A percentile compares a stretch with the other conserved stretches of the same genome.
phyloP scores from a whole-genome alignment of 2,888 invertebrate species.

The Emesis furor region DNA sequence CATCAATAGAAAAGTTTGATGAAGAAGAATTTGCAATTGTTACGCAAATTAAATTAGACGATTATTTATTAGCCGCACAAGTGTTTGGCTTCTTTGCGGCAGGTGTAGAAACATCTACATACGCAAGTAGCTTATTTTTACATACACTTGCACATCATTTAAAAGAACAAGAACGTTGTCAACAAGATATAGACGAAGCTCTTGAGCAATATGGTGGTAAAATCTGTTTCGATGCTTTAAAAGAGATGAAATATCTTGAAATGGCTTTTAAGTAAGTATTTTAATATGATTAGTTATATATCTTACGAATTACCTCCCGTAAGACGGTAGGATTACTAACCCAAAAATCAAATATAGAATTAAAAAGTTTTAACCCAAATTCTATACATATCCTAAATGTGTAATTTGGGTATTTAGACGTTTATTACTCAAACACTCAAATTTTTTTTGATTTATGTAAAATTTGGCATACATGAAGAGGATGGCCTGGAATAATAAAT shows the following conservation, averaged over 20 bases:
- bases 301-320: too few relatives aligned
- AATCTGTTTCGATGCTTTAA: conserved; percentile 72
- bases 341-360: too few relatives aligned
- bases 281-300: too few relatives aligned
- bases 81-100: conserved; percentile 80
- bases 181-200: conserved; percentile 72
- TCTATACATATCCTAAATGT: too few relatives aligned
- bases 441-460: too few relatives aligned
- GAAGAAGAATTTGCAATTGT: conserved; percentile 48
- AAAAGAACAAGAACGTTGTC: conserved; percentile 66
- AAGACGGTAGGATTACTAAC: too few relatives aligned
- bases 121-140: conserved; percentile 70
- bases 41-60: conserved; percentile 55
- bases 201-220: conserved; percentile 69
- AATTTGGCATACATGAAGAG: too few relatives aligned
- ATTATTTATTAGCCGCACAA: conserved; percentile 72
- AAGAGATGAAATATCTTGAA: conserved; percentile 74
- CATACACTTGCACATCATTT: conserved; percentile 72
- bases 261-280: conserved; percentile 60
- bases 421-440: too few relatives aligned
- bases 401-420: too few relatives aligned
- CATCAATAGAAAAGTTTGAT: conserved; percentile 56
- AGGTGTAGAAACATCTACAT: conserved; percentile 81
- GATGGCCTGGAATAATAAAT: too few relatives aligned
- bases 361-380: too few relatives aligned